phyloP scores from a whole-genome alignment of 2,797 vertebrate genomes.

The Parambassis ranga region DNA sequence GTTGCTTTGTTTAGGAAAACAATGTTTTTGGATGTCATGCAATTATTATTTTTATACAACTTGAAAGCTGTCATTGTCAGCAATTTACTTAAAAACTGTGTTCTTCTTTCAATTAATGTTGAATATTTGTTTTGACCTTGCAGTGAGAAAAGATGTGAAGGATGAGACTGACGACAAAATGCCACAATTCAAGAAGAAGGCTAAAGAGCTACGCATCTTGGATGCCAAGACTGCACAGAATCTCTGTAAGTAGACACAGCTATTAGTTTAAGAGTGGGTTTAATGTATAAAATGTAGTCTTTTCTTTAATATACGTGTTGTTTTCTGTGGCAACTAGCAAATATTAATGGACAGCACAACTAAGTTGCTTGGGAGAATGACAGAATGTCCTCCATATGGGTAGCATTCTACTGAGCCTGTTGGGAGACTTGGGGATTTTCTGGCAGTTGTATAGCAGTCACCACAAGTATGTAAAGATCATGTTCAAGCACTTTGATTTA shows the following conservation, averaged over 20 bases:
- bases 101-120: not conserved
- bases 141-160: conserved; percentile 85
- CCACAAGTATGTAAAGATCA: conserved; percentile 24
- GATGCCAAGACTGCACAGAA: conserved; percentile 96
- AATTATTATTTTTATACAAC: not conserved
- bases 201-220: conserved; percentile 92
- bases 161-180: conserved; percentile 85
- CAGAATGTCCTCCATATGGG: not conserved
- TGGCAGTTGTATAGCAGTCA: conserved; percentile 24
- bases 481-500: conserved; percentile 21
- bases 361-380: not conserved
- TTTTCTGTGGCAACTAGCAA: no score
- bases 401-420: conserved; percentile 13
- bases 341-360: no score
- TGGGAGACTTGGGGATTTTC: conserved; percentile 34
- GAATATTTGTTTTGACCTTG: conserved; percentile 8
- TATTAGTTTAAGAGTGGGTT: no score
- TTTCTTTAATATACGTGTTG: no score
- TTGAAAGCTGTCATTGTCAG: not conserved
- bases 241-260: conserved; percentile 88
- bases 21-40: not conserved
- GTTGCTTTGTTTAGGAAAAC: conserved; percentile 3
- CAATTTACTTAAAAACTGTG: not conserved
- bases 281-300: no score
- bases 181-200: conserved; percentile 88